phyloP scores from a whole-genome alignment of 1,140 invertebrate genomes.

The Lucilia cuprina region DNA sequence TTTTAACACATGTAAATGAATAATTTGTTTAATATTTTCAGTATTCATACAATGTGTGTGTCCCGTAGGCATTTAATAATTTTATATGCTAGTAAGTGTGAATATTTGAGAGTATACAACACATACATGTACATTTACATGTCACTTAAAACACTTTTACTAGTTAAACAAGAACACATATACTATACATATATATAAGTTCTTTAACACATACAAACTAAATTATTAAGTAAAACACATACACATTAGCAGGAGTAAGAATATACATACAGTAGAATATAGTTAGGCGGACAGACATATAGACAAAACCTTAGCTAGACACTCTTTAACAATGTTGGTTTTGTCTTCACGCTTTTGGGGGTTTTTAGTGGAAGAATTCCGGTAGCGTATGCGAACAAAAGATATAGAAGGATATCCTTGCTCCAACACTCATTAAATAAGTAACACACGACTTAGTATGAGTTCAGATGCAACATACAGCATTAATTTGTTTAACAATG shows the following conservation, averaged over 20 bases:
- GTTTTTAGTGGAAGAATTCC: slow-evolving; percentile 12
- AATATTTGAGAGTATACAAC: background rate
- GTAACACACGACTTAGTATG: slow-evolving; percentile 1
- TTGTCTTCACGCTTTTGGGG: slow-evolving; percentile 14
- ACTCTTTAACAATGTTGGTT: slow-evolving; percentile 9
- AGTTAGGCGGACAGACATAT: background rate
- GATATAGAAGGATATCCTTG: background rate
- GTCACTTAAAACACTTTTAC: too few relatives aligned
- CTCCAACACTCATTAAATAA: slow-evolving; percentile 22
- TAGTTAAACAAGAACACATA: background rate
- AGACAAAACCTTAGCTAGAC: background rate
- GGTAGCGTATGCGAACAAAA: background rate
- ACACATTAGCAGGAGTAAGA: background rate
- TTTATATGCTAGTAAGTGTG: background rate
- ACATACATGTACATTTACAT: background rate
- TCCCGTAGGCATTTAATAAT: slow-evolving; percentile 6
- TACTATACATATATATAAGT: background rate
- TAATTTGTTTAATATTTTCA: slow-evolving; percentile 11
- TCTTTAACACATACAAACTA: background rate
- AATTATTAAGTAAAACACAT: background rate
- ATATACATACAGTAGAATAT: too few relatives aligned
- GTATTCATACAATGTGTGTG: background rate
- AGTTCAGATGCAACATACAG: background rate
- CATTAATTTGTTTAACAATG: slow-evolving; percentile 4
- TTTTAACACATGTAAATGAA: background rate